Evolutionary conservation across 2,113 vertebrate genomes (phyloP).

Genomic region (Mixornis gularis): DNA sequence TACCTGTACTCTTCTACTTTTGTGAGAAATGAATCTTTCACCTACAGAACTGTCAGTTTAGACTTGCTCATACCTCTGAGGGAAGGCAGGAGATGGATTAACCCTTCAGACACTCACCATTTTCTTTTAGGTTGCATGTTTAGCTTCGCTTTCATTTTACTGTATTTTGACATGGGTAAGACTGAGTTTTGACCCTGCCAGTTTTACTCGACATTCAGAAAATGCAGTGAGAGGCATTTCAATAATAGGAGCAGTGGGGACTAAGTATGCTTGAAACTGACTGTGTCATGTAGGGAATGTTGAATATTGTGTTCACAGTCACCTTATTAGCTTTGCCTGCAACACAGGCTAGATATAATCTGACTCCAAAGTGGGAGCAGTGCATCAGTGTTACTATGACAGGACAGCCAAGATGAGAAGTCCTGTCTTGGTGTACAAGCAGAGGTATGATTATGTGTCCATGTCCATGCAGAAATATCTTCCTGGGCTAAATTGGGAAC

Average conservation of each 20-base stretch:
- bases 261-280: not conserved
- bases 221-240: not conserved
- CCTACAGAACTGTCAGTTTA: not conserved
- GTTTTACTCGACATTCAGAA: not conserved
- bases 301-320: not conserved
- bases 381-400: not conserved
- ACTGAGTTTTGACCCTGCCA: not conserved
- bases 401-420: not conserved
- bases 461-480: not conserved
- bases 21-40: constrained; percentile 21
- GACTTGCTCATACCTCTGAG: not conserved
- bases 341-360: not conserved
- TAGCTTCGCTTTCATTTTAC: not conserved
- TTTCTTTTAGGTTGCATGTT: not conserved
- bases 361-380: not conserved
- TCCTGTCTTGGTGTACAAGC: not conserved
- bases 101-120: not conserved
- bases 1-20: constrained; percentile 10
- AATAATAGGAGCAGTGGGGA: not conserved
- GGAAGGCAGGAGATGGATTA: not conserved
- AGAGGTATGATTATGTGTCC: not conserved
- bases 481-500: not conserved
- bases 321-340: not conserved
- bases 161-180: not conserved
- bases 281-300: not conserved